Evolutionary conservation across 1,140 invertebrate species (phyloP).

Genomic region (Rhysida immarginata): DNA sequence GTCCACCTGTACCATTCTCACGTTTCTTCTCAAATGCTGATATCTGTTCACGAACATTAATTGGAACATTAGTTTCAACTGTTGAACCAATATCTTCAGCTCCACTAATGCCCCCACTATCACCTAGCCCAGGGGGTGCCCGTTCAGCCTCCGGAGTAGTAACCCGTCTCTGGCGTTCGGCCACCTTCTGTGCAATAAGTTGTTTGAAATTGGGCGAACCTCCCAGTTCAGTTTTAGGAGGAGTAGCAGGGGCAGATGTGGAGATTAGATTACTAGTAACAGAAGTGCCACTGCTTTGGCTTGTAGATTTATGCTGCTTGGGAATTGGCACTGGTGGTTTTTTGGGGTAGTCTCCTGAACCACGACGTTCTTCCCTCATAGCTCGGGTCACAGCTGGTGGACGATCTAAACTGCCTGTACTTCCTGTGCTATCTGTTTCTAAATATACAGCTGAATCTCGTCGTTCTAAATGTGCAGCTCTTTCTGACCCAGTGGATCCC

Average conservation of each 20-base stretch:
- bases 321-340: conserved; percentile 2
- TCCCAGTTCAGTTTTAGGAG: neutral
- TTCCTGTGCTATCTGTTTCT: neutral
- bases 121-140: neutral
- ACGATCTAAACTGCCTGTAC: neutral
- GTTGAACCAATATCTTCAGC: neutral
- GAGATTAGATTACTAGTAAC: conserved; percentile 4
- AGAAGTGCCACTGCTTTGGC: neutral
- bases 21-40: conserved; percentile 8
- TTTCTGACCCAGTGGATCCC: neutral
- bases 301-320: neutral
- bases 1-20: neutral
- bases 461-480: neutral
- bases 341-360: neutral
- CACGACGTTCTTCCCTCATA: neutral
- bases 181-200: conserved; percentile 22
- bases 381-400: neutral
- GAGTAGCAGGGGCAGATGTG: conserved; percentile 15
- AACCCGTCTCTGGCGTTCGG: conserved; percentile 18
- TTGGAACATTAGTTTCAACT: neutral
- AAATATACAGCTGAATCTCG: neutral
- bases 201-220: conserved; percentile 18
- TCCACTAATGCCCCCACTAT: neutral
- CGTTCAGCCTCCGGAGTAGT: neutral
- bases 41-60: conserved; percentile 7